Evolutionary conservation across 2,888 invertebrate genomes (phyloP), one percentile per base, ranked within the genome.

Genomic region (Scrobipalpa costella): DNA sequence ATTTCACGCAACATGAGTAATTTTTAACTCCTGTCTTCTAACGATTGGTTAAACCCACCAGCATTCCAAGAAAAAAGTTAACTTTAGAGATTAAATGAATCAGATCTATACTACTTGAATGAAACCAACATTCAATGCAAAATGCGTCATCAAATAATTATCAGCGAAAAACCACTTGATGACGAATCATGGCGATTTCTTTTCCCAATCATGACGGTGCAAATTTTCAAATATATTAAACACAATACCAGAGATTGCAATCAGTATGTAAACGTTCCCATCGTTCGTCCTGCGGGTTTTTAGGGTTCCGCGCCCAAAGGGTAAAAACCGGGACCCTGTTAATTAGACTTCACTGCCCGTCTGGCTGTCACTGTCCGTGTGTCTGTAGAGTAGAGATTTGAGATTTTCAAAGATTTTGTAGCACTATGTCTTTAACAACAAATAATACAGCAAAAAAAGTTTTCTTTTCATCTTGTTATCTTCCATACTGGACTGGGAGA

Each of bases 201-300:
- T 57, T 15, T 17, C 19, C 5, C 50, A 36, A 49, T 40, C 40
- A 34, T 60, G 64, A 61, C 13, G 17, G 19, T 17, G 59, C 63
- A 64, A 27, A 61, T 50, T 64, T 34, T 17, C 59, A 40, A 64
- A 49, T 57, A 61, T 36, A 50, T 73, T 69, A 67, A 67, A 63
- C 61, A 64, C 62, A 61, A 66, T 63, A 67, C n/a, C 66, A 73
- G 67, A 69, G 60, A 60, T 60, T 47, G 60, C 47, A 60, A 66
- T 70, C 71, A 67, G 69, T 74, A 70, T 62, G 67, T 69, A 71
- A 66, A 64, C 71, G 71, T 71, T 71, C 68, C 68, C 69, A 61
- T 49, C 55, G 64, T 64, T 55, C 65, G 73, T 65, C 55, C 15
- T 21, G 33, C 19, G 47, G 7, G 17, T 50, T 55, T n/a, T n/a